phyloP scores from a whole-genome alignment of 2,888 invertebrate genomes.

The Geophilus truncorum region DNA sequence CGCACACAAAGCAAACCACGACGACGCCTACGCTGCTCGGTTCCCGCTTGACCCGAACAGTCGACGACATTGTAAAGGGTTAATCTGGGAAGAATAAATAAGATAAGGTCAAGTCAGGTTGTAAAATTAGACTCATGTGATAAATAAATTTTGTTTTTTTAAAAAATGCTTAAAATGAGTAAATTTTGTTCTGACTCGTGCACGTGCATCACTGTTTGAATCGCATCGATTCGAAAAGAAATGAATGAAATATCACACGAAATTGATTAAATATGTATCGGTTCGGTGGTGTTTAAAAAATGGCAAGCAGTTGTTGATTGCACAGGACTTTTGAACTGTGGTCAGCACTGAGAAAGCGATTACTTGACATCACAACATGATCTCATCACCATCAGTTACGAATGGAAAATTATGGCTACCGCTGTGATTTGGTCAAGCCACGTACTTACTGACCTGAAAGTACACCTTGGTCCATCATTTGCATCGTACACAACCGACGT shows the following conservation, averaged over 20 bases:
- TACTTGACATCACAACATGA: not conserved
- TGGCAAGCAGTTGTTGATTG: not conserved
- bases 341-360: conserved; percentile 5
- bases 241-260: not conserved
- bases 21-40: conserved; percentile 1
- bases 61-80: conserved; percentile 25
- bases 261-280: not conserved
- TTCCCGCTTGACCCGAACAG: conserved; percentile 35
- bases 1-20: conserved; percentile 33
- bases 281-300: not conserved
- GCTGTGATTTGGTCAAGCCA: not conserved
- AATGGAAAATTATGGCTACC: not conserved
- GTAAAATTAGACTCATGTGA: not conserved
- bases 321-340: not conserved
- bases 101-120: not conserved
- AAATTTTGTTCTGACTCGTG: not conserved
- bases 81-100: not conserved
- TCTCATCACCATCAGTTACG: not conserved
- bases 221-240: not conserved
- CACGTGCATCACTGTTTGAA: not conserved
- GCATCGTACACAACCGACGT: not conserved
- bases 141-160: too few species aligned
- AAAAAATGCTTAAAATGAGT: too few species aligned
- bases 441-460: not conserved
- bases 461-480: not conserved